phyloP scores from a whole-genome alignment of 2,888 invertebrate genomes.

The Oxystoma pomonae region DNA sequence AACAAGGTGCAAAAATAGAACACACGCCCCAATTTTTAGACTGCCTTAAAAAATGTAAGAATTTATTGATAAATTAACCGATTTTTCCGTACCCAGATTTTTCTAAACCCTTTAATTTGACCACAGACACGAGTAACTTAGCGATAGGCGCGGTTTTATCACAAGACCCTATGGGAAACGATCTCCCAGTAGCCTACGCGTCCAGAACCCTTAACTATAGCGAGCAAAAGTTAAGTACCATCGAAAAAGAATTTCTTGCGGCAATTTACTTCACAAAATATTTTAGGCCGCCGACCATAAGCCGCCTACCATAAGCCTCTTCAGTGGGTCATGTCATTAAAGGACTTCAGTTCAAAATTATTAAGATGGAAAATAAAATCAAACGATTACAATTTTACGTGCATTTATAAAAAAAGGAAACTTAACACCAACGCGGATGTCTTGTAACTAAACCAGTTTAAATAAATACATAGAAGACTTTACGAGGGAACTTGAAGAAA shows the following conservation, averaged over 20 bases:
- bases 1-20: conserved; percentile 9
- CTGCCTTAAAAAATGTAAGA: too few relatives aligned
- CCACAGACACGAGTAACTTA: conserved; percentile 38
- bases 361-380: too few relatives aligned
- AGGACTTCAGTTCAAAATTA: conserved; percentile 33
- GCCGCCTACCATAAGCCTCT: conserved; percentile 40
- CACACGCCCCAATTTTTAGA: not conserved
- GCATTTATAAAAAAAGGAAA: too few relatives aligned
- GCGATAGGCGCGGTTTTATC: too few relatives aligned
- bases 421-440: too few relatives aligned
- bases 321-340: conserved; percentile 34
- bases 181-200: conserved; percentile 39
- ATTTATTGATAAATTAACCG: too few relatives aligned
- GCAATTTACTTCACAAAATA: conserved; percentile 36
- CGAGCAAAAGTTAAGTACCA: too few relatives aligned
- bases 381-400: too few relatives aligned
- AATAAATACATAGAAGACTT: too few relatives aligned
- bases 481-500: too few relatives aligned
- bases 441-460: too few relatives aligned
- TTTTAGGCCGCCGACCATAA: conserved; percentile 40
- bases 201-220: conserved; percentile 39
- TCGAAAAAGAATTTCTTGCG: too few relatives aligned
- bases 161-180: conserved; percentile 22
- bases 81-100: conserved; percentile 35
- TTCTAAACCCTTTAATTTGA: conserved; percentile 31